Evolutionary conservation across 1,140 invertebrate genomes (phyloP).

Genomic region (Drosophila arawakana): DNA sequence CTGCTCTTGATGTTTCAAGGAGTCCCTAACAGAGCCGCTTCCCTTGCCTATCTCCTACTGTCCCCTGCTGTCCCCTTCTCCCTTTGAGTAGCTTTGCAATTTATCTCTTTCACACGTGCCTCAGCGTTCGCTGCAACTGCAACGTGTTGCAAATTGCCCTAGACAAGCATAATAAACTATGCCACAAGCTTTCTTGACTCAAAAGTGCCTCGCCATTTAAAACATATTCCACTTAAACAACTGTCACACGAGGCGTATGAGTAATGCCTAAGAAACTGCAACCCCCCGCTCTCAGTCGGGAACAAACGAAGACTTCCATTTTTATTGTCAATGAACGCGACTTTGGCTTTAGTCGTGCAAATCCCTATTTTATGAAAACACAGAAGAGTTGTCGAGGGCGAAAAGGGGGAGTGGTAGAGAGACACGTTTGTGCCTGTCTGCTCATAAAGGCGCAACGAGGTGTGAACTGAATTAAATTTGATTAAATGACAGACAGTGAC

Average conservation of each 20-base stretch:
- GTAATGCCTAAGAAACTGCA: conserved; percentile 46
- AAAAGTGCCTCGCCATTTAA: conserved; percentile 32
- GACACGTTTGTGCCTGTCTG: conserved; percentile 1
- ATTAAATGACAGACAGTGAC: conserved; percentile 55
- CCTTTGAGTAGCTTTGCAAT: conserved; percentile 44
- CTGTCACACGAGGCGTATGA: conserved; percentile 72
- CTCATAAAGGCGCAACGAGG: conserved; percentile 52
- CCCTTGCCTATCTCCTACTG: too few species aligned
- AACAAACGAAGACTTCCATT: conserved; percentile 7
- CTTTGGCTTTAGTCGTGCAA: conserved; percentile 51
- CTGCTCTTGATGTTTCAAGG: conserved; percentile 18
- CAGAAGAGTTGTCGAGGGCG: conserved; percentile 14
- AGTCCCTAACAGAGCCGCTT: conserved; percentile 2
- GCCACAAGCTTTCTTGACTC: conserved; percentile 13
- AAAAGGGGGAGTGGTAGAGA: background rate
- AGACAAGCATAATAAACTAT: conserved; percentile 31
- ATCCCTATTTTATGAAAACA: conserved; percentile 78
- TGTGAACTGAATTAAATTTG: conserved; percentile 74
- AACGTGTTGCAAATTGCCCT: conserved; percentile 39
- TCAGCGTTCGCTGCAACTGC: conserved; percentile 16
- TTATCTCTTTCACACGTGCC: conserved; percentile 50
- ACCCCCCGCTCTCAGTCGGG: background rate
- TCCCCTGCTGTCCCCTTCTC: background rate
- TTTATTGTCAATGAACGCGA: conserved; percentile 61
- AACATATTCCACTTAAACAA: conserved; percentile 38